Evolutionary conservation across 2,888 invertebrate genomes (phyloP), one percentile per base, ranked within the genome.

Genomic region (Chloroclysta siterata): DNA sequence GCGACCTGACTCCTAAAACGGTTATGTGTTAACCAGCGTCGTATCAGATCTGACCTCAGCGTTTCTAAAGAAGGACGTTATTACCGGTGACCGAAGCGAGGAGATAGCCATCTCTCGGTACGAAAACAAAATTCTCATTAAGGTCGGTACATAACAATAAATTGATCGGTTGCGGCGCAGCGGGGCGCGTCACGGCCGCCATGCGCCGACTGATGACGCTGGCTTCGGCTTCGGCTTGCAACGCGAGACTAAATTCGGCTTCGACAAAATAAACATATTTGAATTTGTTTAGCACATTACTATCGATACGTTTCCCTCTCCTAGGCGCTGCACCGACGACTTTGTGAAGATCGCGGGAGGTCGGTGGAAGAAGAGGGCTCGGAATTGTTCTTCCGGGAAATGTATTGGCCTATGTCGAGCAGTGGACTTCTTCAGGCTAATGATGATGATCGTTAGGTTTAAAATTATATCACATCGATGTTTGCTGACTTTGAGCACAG

Each of bases 111-210:
- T 68, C 68, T 65, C 56, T 55, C 53, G 50, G 65, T 66, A 68
- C 54, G 47, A 63, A 66, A 70, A 68, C 71, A 63, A 67, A 66
- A 72, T 70, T 70, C 68, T 68, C 69, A 72, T 72, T 72, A 67
- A 64, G 60, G 48, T 66, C 62, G 46, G 68, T 65, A 65, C 62
- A 65, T 69, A 66, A 66, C 60, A 62, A 68, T 66, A 69, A 68
- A 71, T 67, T 68, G 77, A 73, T 71, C 72, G 73, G 63, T 73
- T 70, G 69, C 66, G 69, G 63, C 69, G 62, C 69, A 60, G 63
- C 69, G 63, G 70, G 71, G 70, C 55, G 47, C 46, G 6, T n/a
- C 17, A 17, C 46, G 46, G n/a, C n/a, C 46, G 14, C 42, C n/a
- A n/a, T 5, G 42, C 42, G 42, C 14, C n/a, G n/a, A n/a, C n/a